phyloP scores from a whole-genome alignment of 2,797 vertebrate species.

The Anguilla anguilla region DNA sequence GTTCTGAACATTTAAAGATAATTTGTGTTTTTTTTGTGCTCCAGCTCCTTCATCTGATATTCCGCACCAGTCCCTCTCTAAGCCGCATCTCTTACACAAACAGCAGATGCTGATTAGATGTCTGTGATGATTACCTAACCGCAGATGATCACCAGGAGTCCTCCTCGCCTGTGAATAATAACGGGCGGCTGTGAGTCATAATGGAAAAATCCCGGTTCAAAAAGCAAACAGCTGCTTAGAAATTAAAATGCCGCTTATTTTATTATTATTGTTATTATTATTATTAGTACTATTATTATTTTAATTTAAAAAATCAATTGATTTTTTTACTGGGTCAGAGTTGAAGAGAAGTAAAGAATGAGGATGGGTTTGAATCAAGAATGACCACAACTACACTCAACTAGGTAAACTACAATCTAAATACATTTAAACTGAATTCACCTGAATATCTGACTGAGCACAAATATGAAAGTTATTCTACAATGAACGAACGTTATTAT shows the following conservation, averaged over 20 bases:
- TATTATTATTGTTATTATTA: neutral
- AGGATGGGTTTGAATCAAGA: neutral
- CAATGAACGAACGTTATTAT: too few species aligned
- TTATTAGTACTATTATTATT: too few species aligned
- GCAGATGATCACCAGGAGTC: neutral
- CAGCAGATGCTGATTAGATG: neutral
- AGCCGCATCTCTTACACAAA: neutral
- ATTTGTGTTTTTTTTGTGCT: neutral
- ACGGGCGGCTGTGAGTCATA: neutral
- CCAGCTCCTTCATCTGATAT: neutral
- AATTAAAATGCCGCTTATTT: neutral
- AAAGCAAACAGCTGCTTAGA: neutral
- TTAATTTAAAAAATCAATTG: too few species aligned
- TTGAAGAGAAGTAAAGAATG: neutral
- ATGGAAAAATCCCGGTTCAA: neutral
- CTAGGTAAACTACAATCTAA: too few species aligned
- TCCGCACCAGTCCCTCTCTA: neutral
- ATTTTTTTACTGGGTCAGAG: too few species aligned
- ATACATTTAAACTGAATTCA: too few species aligned
- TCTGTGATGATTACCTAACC: neutral
- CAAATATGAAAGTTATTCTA: too few species aligned
- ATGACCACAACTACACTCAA: too few species aligned
- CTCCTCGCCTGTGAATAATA: neutral
- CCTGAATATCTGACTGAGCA: too few species aligned
- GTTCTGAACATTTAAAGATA: too few species aligned